Evolutionary conservation across 2,888 invertebrate genomes (phyloP).

Genomic region (Steinernema scapterisci): DNA sequence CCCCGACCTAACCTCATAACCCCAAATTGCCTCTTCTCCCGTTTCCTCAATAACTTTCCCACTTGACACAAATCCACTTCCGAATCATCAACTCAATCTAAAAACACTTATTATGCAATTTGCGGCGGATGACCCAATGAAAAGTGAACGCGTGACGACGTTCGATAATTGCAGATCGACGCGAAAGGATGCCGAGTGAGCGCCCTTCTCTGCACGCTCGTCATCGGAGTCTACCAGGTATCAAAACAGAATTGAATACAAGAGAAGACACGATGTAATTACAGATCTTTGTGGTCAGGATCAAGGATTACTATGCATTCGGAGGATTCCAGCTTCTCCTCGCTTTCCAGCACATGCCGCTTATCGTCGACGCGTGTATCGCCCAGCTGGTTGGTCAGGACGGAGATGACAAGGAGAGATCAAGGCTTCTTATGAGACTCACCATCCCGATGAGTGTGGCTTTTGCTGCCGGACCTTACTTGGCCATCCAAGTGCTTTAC

Average conservation of each 20-base stretch:
- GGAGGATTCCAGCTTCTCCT: constrained; percentile 47
- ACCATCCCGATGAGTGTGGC: constrained; percentile 60
- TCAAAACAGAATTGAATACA: neutral
- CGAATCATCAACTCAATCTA: neutral
- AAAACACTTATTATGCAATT: constrained; percentile 27
- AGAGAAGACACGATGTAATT: neutral
- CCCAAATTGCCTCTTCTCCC: constrained; percentile 22
- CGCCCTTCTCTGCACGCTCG: constrained; percentile 45
- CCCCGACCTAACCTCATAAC: too few relatives aligned
- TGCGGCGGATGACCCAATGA: constrained; percentile 6
- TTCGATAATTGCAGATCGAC: constrained; percentile 48
- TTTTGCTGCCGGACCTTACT: constrained; percentile 55
- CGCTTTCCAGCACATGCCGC: constrained; percentile 55
- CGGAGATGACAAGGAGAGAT: constrained; percentile 54
- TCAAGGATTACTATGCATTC: constrained; percentile 42
- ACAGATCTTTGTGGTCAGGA: constrained; percentile 42
- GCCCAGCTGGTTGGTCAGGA: constrained; percentile 53
- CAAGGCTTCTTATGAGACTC: constrained; percentile 52
- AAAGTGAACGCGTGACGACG: constrained; percentile 20
- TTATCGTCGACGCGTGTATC: constrained; percentile 53
- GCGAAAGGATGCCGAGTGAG: constrained; percentile 48
- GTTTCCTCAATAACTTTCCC: neutral
- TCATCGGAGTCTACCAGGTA: constrained; percentile 46
- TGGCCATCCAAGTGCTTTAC: constrained; percentile 56
- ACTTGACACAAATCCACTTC: constrained; percentile 20